Percentiles rank a stretch among this genome's conserved stretches.
These are phyloP conservation scores for Caenorhabditis sp. DNA, from an alignment of 2,888 invertebrate genomes.

Conservation along the genomic window DNA sequence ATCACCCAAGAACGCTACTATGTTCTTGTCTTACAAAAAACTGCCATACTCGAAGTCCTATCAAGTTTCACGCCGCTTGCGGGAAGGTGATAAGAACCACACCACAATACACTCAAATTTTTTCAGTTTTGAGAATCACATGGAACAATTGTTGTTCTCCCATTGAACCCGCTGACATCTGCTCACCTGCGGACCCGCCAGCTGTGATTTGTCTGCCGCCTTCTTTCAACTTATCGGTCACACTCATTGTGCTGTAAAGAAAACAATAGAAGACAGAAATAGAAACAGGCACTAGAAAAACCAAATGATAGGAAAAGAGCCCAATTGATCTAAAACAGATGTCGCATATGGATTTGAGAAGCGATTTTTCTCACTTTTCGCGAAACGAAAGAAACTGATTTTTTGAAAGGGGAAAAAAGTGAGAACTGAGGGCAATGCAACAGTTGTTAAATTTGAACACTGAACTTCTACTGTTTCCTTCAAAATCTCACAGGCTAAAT, in stretches of 20 bases:
- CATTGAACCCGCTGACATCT: constrained; percentile 3
- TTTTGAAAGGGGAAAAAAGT: background rate
- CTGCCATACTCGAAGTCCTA: constrained; percentile 10
- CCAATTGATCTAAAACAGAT: too few species aligned
- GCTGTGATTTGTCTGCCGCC: constrained; percentile 91
- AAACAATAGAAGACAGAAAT: constrained; percentile 3
- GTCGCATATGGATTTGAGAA: too few species aligned
- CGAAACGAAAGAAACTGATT: too few species aligned
- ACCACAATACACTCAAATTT: background rate
- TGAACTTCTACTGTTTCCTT: background rate
- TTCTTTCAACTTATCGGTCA: constrained; percentile 83
- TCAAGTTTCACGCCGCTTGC: background rate
- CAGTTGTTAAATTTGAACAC: background rate
- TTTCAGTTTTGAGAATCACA: background rate
- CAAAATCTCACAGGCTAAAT: background rate
- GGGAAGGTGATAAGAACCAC: constrained; percentile 13
- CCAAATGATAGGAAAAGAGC: background rate
- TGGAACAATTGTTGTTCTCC: constrained; percentile 1
- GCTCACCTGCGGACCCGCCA: constrained; percentile 91
- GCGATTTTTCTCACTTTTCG: too few species aligned
- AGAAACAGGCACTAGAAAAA: background rate
- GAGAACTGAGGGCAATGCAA: background rate
- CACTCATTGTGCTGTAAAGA: constrained; percentile 47
- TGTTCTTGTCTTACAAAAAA: constrained; percentile 11
- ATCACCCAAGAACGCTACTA: constrained; percentile 16